These are phyloP conservation scores for Bagarius yarrelli DNA, from an alignment of 2,113 vertebrate genomes.

Conservation along the genomic window DNA sequence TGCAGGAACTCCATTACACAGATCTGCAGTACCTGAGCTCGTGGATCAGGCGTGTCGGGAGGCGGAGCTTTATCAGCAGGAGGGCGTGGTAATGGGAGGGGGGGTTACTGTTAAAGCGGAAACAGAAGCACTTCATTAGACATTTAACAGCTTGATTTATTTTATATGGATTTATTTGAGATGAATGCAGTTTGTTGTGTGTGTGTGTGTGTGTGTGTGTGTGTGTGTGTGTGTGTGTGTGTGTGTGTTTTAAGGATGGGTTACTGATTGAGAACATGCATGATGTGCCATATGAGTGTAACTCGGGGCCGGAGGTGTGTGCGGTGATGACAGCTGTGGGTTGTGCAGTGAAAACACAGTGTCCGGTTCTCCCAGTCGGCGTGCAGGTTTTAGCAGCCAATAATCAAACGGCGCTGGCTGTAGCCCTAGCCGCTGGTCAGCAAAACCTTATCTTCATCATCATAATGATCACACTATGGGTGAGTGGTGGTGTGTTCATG, in stretches of 20 bases:
- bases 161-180: too few relatives aligned
- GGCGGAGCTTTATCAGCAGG: slow-evolving; percentile 76
- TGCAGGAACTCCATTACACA: slow-evolving; percentile 75
- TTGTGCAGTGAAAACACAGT: slow-evolving; percentile 65
- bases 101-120: not conserved
- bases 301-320: slow-evolving; percentile 76
- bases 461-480: not conserved
- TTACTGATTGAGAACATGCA: slow-evolving; percentile 88
- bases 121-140: not conserved
- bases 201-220: not conserved
- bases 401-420: slow-evolving; percentile 74
- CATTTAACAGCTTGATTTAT: not conserved
- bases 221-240: slow-evolving; percentile 23
- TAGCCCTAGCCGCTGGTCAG: slow-evolving; percentile 81
- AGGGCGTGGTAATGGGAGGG: slow-evolving; percentile 72
- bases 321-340: slow-evolving; percentile 75
- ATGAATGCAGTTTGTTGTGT: too few relatives aligned
- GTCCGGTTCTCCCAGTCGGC: slow-evolving; percentile 70
- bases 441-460: not conserved
- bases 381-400: slow-evolving; percentile 80
- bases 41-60: slow-evolving; percentile 76
- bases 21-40: slow-evolving; percentile 71
- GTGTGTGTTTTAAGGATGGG: slow-evolving; percentile 70
- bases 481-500: not conserved
- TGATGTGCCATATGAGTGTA: slow-evolving; percentile 75